Evolutionary conservation across 2,797 vertebrate species (phyloP), one percentile per base, ranked within the genome.

Genomic region (Tolypeutes matacus): DNA sequence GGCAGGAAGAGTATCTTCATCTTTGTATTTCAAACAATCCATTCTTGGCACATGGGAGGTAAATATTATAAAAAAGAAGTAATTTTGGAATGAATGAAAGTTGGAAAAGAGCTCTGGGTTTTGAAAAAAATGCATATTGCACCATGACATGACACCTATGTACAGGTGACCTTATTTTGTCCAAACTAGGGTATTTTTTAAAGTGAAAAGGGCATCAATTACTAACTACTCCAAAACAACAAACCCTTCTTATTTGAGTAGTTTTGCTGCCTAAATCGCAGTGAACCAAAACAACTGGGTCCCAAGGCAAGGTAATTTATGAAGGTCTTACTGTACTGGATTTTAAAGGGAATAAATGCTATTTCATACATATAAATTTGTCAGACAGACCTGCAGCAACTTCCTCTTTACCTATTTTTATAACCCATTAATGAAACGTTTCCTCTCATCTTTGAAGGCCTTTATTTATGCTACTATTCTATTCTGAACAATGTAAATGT

Each of bases 351-450:
- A 90, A 51, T 3, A 86, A 83, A 78, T 87, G 49, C 13, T 62
- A 4, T 78, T 81, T 75, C 73, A 5, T 72, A 62, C 25, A 51
- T 67, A 62, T 72, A 84, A 86, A 88, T 86, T 58, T 78, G 53
- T 91, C 82, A 92, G 73, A 58, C 36, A 76, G 18, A 39, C 21
- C 49, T 17, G 25, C 8, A 58, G 36, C 56, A 78, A 70, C 39
- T 93, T 93, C 34, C 64, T 88, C 67, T 91, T 81, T 56, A 78
- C 21, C 53, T 84, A 9, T 91, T 91, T 94, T 96, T 42, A 94
- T 80, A 69, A 58, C 56, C 64, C 85, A 36, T 60, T 49, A 58
- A 42, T 87, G 21, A 69, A 84, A 93, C 53, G 13, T 83, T 25
- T 15, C 58, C 73, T 72, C 13, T 31, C 73, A 51, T 92, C 46